Evolutionary conservation across 2,797 vertebrate species (phyloP).

Genomic region (Ctenopoma multispine): DNA sequence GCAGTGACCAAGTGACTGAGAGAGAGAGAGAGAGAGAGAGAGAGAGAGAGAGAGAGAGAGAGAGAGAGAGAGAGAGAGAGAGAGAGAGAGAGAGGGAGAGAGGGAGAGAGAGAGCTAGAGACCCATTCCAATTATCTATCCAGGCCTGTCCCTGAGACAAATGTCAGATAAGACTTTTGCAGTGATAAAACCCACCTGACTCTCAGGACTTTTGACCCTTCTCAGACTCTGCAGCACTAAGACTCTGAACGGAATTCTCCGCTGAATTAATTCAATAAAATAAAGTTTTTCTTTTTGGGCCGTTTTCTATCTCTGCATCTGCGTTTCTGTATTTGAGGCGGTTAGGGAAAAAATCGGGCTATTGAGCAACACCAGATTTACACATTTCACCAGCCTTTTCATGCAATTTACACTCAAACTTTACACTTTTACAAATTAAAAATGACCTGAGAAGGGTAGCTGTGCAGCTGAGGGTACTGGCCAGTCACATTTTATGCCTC

Average conservation of each 20-base stretch:
- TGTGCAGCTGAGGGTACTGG: not conserved
- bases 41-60: conserved; percentile 21
- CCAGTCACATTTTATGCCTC: conserved; percentile 15
- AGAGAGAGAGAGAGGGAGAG: conserved; percentile 23
- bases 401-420: conserved; percentile 4
- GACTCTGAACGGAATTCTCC: too few relatives aligned
- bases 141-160: conserved; percentile 61
- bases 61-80: conserved; percentile 27
- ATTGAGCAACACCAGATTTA: conserved; percentile 5
- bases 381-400: not conserved
- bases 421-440: conserved; percentile 13
- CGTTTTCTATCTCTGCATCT: conserved; percentile 11
- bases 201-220: conserved; percentile 64
- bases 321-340: conserved; percentile 10
- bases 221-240: conserved; percentile 47
- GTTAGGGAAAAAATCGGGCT: not conserved
- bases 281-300: conserved; percentile 25
- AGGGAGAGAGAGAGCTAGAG: conserved; percentile 39
- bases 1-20: not conserved
- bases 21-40: conserved; percentile 20
- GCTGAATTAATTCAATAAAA: conserved; percentile 58
- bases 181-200: conserved; percentile 70
- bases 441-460: conserved; percentile 21
- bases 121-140: conserved; percentile 70
- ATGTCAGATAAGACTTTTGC: conserved; percentile 72